Conservation (phyloP, 64 coral and sea anemone species). For the Pocillopora damicornis region DNA sequence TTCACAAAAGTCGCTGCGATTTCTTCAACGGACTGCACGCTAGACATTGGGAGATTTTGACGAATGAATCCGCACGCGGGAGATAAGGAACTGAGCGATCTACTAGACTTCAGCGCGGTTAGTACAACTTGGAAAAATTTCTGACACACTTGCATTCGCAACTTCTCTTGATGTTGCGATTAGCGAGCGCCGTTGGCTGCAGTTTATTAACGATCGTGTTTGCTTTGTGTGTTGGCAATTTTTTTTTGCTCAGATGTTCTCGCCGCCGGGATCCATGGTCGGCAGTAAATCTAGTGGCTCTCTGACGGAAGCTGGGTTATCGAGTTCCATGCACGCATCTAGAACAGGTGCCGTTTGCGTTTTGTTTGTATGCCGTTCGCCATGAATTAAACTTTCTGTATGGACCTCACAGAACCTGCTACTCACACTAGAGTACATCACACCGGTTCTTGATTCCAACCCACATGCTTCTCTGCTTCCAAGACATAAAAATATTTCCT, state of each 20-base stretch:
- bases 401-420: conserved; percentile 40
- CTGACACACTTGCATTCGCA: conserved; percentile 45
- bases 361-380: conserved; percentile 46
- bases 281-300: conserved; percentile 65
- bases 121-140: conserved; percentile 43
- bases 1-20: conserved; percentile 24
- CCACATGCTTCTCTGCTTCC: conserved; percentile 9
- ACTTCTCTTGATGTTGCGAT: conserved; percentile 46
- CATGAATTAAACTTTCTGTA: conserved; percentile 53
- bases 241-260: conserved; percentile 63
- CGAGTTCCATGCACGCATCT: conserved; percentile 63
- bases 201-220: conserved; percentile 47
- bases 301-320: conserved; percentile 60
- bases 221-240: conserved; percentile 44
- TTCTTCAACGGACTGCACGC: conserved; percentile 22
- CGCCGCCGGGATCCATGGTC: conserved; percentile 66
- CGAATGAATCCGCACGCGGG: conserved; percentile 74
- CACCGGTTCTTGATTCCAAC: conserved; percentile 20
- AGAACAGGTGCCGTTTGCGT: conserved; percentile 70
- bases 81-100: conserved; percentile 88
- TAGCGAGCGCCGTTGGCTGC: conserved; percentile 42
- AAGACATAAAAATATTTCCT: conserved; percentile 23
- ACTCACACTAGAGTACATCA: background rate
- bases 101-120: conserved; percentile 88
- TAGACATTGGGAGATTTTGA: conserved; percentile 20